Percentiles rank a stretch among this genome's conserved stretches.
phyloP scores from a whole-genome alignment of 1,140 invertebrate genomes.

The Drosophila bocqueti region DNA sequence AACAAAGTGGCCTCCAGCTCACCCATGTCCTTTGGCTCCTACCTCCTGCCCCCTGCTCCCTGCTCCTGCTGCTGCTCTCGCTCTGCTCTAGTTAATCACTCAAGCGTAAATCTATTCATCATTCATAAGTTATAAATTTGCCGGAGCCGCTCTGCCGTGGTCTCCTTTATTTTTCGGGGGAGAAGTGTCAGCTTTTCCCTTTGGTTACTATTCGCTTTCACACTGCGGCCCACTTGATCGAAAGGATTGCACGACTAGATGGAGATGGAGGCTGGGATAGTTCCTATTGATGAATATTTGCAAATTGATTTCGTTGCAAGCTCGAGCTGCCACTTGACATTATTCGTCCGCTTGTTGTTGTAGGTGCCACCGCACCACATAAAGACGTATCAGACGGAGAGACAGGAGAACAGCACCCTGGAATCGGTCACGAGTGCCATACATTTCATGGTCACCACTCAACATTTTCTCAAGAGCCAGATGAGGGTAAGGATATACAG shows the following conservation, averaged over 20 bases:
- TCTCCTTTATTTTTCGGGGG: conserved; percentile 60
- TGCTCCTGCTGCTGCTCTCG: conserved; percentile 1
- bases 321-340: conserved; percentile 62
- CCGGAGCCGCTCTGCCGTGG: conserved; percentile 58
- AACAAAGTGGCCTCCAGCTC: conserved; percentile 78
- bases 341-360: conserved; percentile 31
- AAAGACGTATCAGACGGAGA: conserved; percentile 79
- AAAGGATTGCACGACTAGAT: conserved; percentile 31
- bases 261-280: neutral
- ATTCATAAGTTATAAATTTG: conserved; percentile 84
- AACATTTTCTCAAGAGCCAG: conserved; percentile 86
- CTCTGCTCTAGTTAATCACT: conserved; percentile 81
- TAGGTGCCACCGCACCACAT: conserved; percentile 82
- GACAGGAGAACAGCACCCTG: conserved; percentile 74
- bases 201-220: conserved; percentile 44
- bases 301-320: conserved; percentile 66
- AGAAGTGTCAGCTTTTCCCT: conserved; percentile 42
- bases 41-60: neutral
- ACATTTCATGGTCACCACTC: conserved; percentile 86
- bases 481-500: conserved; percentile 84
- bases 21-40: conserved; percentile 49
- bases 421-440: conserved; percentile 84
- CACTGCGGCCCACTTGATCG: conserved; percentile 36
- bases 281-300: conserved; percentile 63
- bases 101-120: conserved; percentile 84